Percentiles rank a stretch among this genome's conserved stretches.
phyloP scores from a whole-genome alignment of 2,113 vertebrate genomes.

The Uria lomvia region DNA sequence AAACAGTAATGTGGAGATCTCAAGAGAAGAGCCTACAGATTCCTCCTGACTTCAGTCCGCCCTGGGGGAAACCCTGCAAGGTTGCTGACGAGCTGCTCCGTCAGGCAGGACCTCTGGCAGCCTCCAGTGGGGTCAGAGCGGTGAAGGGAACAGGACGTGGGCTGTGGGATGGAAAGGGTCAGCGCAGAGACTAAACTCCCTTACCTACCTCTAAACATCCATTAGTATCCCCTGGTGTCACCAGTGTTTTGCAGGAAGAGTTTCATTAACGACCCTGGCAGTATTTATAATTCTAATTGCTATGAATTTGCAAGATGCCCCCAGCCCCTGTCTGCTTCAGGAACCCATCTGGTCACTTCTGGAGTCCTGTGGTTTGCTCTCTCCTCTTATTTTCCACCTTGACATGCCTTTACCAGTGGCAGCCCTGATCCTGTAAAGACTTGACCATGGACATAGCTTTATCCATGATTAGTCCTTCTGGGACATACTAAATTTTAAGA shows the following conservation, averaged over 20 bases:
- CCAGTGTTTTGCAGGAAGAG: not conserved
- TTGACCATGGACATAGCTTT: not conserved
- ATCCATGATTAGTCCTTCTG: not conserved
- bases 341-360: not conserved
- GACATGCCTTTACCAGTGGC: not conserved
- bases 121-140: fast-evolving
- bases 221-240: not conserved
- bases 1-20: not conserved
- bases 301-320: not conserved
- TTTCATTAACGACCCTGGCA: not conserved
- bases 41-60: not conserved
- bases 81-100: not conserved
- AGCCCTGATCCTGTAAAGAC: not conserved
- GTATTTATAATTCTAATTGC: not conserved
- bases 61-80: not conserved
- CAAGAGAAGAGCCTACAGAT: not conserved
- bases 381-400: not conserved
- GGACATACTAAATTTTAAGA: not conserved
- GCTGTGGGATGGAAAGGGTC: not conserved
- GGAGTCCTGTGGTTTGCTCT: not conserved
- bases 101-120: not conserved
- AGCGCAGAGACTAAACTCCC: not conserved
- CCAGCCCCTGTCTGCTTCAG: not conserved
- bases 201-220: not conserved
- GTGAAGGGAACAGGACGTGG: not conserved